These are phyloP conservation scores for Lasioglossum vierecki DNA, from an alignment of 2,888 invertebrate species.

Conservation along the genomic window DNA sequence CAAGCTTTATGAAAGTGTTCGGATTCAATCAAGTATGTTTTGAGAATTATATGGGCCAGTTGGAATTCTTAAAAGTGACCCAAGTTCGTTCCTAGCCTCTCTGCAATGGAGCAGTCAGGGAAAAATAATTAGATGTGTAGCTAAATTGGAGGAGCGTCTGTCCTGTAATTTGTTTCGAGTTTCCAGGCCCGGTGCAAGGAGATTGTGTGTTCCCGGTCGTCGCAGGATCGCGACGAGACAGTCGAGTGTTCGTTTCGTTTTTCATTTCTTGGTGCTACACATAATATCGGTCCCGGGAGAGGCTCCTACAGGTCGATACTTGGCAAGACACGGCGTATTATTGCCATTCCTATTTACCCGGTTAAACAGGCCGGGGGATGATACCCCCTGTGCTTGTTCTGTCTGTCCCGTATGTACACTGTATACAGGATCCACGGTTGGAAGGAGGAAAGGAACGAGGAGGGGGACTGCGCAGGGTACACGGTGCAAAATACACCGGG, in stretches of 20 bases:
- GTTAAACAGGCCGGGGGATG: slow-evolving; percentile 57
- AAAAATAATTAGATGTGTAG: neutral
- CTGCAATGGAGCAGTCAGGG: neutral
- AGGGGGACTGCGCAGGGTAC: neutral
- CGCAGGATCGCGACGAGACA: slow-evolving; percentile 33
- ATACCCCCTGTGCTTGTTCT: slow-evolving; percentile 30
- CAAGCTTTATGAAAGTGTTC: no score
- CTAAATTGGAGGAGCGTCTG: neutral
- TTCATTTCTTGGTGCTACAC: slow-evolving; percentile 51
- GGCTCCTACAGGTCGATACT: slow-evolving; percentile 60
- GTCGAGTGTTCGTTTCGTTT: slow-evolving; percentile 46
- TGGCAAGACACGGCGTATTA: slow-evolving; percentile 65
- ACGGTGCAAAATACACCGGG: slow-evolving; percentile 26
- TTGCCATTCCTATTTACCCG: slow-evolving; percentile 70
- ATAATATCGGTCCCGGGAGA: slow-evolving; percentile 64
- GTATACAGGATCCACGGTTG: slow-evolving; percentile 37
- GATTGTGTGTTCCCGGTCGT: neutral
- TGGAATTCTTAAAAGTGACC: no score
- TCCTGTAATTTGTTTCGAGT: neutral
- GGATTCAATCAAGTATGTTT: no score
- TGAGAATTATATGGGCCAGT: no score
- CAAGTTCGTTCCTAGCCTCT: no score
- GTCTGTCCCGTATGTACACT: slow-evolving; percentile 48
- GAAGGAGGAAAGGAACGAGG: neutral
- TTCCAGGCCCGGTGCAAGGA: neutral